Conservation (phyloP, 2,113 vertebrate species). For the Xiphophorus maculatus region DNA sequence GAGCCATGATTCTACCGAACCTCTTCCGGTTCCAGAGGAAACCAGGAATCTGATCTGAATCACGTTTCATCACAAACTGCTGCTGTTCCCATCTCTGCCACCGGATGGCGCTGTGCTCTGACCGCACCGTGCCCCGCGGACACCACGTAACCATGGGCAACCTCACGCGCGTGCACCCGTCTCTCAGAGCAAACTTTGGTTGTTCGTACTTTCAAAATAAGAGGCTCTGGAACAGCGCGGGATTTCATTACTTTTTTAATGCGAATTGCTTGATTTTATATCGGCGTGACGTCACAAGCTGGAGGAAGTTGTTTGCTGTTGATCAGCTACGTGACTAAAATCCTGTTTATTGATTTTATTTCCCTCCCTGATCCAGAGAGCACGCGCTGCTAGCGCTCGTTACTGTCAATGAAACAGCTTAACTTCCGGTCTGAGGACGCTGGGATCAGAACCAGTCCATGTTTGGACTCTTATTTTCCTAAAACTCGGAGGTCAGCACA, state of each 20-base stretch:
- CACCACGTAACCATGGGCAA: background rate
- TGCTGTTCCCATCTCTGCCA: background rate
- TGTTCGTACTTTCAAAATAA: background rate
- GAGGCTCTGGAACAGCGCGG: background rate
- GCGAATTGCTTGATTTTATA: background rate
- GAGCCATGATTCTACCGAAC: too few species aligned
- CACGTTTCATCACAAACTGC: too few species aligned
- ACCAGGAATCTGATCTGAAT: too few species aligned
- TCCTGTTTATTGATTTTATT: background rate
- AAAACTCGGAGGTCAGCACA: background rate
- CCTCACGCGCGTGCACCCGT: background rate
- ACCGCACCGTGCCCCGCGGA: background rate
- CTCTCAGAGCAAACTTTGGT: background rate
- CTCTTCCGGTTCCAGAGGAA: too few species aligned
- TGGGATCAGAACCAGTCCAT: background rate
- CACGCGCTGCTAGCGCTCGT: background rate
- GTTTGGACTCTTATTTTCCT: slow-evolving; percentile 1
- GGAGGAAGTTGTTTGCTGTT: too few species aligned
- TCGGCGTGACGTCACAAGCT: background rate
- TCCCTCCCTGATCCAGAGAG: too few species aligned
- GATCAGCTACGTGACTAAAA: background rate
- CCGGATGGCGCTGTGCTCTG: background rate
- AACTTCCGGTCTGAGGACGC: background rate
- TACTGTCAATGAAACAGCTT: background rate
- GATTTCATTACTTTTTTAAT: background rate